These are phyloP conservation scores for Torymus texanus DNA, from an alignment of 2,888 invertebrate genomes.

Conservation along the genomic window DNA sequence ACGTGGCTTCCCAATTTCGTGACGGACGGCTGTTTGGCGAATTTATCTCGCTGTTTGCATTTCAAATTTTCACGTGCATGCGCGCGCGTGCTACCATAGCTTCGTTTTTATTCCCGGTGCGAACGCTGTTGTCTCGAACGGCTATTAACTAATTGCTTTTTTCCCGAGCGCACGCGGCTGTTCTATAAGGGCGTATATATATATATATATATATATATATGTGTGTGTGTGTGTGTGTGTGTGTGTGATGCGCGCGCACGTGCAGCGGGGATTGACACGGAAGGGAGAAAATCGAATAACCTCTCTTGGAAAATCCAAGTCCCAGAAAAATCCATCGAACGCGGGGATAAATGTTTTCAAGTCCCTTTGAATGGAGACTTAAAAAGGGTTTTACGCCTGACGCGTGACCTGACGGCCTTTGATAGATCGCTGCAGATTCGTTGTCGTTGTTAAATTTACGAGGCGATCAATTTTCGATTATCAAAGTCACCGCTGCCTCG, in stretches of 20 bases:
- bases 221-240: slow-evolving; percentile 1
- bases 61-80: slow-evolving; percentile 43
- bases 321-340: too few relatives aligned
- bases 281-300: slow-evolving; percentile 12
- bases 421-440: slow-evolving; percentile 9
- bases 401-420: slow-evolving; percentile 9
- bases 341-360: slow-evolving; percentile 30
- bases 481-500: too few relatives aligned
- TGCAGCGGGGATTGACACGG: slow-evolving; percentile 24
- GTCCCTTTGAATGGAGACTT: slow-evolving; percentile 5
- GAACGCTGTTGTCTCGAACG: not conserved
- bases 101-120: slow-evolving; percentile 27
- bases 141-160: slow-evolving; percentile 53
- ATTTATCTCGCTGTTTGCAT: slow-evolving; percentile 50
- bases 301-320: too few relatives aligned
- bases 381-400: slow-evolving; percentile 7
- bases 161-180: not conserved
- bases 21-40: slow-evolving; percentile 45
- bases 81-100: slow-evolving; percentile 1
- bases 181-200: not conserved
- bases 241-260: not conserved
- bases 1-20: slow-evolving; percentile 35
- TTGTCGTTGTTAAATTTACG: not conserved
- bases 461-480: slow-evolving; percentile 8
- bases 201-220: not conserved